Conservation (phyloP, 2,113 vertebrate genomes). For the Pholis gunnellus region DNA sequence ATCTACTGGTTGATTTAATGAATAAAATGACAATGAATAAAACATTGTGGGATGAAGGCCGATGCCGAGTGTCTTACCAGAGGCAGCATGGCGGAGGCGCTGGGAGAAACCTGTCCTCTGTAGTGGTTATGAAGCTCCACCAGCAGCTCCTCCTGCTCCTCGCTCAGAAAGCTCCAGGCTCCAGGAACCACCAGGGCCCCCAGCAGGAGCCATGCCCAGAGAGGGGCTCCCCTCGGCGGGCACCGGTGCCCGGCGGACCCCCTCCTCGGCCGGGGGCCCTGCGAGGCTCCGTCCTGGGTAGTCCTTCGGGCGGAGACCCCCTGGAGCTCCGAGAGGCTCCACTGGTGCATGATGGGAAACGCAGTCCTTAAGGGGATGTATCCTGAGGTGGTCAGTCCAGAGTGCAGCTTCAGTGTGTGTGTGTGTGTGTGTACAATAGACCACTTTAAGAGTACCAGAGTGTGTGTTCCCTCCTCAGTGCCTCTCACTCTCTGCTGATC, state of each 20-base stretch:
- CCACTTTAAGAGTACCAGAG: slow-evolving; percentile 18
- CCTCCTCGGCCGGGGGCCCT: slow-evolving; percentile 20
- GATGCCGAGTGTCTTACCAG: slow-evolving; percentile 63
- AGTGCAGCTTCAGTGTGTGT: slow-evolving; percentile 9
- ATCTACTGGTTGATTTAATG: not conserved
- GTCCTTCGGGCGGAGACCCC: slow-evolving; percentile 23
- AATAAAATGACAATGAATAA: too few species aligned
- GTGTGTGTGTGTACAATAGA: slow-evolving; percentile 5
- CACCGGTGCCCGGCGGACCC: not conserved
- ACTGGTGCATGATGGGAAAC: slow-evolving; percentile 65
- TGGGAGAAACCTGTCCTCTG: slow-evolving; percentile 71
- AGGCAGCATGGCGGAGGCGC: slow-evolving; percentile 72
- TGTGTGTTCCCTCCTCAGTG: slow-evolving; percentile 57
- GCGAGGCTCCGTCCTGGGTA: slow-evolving; percentile 8
- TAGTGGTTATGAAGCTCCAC: slow-evolving; percentile 77
- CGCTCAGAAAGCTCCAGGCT: slow-evolving; percentile 63
- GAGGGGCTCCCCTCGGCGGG: not conserved
- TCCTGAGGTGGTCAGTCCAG: slow-evolving; percentile 52
- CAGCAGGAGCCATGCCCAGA: slow-evolving; percentile 66
- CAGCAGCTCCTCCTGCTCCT: slow-evolving; percentile 75
- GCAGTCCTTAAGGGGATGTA: slow-evolving; percentile 37
- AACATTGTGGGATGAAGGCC: not conserved
- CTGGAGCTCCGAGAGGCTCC: slow-evolving; percentile 38
- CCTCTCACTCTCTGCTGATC: slow-evolving; percentile 63
- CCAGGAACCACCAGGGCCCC: slow-evolving; percentile 58